A percentile compares a stretch with the other conserved stretches of the same genome.
Conservation (phyloP, 2,888 invertebrate genomes). For the Diploptera punctata region DNA sequence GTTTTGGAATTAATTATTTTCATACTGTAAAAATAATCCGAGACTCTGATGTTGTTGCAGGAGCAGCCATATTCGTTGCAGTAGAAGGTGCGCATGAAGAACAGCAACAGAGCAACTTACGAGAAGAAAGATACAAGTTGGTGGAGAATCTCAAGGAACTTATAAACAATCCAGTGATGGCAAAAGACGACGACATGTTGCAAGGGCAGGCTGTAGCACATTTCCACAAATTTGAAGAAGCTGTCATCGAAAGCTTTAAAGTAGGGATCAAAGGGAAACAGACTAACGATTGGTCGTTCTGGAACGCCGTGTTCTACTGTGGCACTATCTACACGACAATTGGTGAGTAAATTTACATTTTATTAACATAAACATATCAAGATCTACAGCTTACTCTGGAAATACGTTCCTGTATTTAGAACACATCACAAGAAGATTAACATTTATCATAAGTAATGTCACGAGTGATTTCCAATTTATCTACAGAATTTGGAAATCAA, state of each 20-base stretch:
- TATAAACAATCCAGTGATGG: constrained; percentile 53
- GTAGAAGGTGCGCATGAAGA: constrained; percentile 71
- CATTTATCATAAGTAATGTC: too few species aligned
- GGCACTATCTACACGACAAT: constrained; percentile 90
- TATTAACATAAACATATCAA: too few species aligned
- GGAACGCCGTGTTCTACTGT: constrained; percentile 86
- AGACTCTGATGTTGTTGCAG: too few species aligned
- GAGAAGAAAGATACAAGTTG: constrained; percentile 46
- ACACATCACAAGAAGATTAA: too few species aligned
- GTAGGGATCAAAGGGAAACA: constrained; percentile 50
- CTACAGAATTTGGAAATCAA: too few species aligned
- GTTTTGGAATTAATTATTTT: too few species aligned
- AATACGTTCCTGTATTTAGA: too few species aligned
- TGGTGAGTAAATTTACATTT: constrained; percentile 76
- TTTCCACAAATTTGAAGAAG: constrained; percentile 63
- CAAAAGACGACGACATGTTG: constrained; percentile 56
- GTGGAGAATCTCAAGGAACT: constrained; percentile 50
- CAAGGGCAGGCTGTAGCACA: constrained; percentile 58
- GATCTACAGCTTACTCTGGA: too few species aligned
- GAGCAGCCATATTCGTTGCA: constrained; percentile 75
- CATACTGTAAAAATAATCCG: neutral
- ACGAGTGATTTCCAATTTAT: too few species aligned
- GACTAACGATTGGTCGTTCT: constrained; percentile 76
- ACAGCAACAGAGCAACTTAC: constrained; percentile 42
- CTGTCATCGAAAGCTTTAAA: constrained; percentile 58